Evolutionary conservation across 2,888 invertebrate species (phyloP), one percentile per base, ranked within the genome.

Genomic region (Himalopsyche anomala): DNA sequence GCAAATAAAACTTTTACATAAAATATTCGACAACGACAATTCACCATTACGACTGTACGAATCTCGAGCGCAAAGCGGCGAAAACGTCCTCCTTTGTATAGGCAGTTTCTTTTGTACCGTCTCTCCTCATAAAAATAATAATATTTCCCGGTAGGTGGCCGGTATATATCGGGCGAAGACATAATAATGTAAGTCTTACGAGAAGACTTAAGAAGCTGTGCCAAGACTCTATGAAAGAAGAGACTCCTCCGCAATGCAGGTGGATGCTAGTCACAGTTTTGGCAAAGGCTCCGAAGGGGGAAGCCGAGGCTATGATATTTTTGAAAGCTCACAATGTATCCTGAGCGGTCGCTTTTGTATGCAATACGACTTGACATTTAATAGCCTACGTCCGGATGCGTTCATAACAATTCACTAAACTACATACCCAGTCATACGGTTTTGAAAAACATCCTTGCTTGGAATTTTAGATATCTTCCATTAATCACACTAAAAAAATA

Each of bases 161-260:
- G 83, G 84, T 86, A 88, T 88, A 88, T 89, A 88, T 88, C 85
- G 86, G 62, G 87, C 83, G 89, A 87, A 89, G 89, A 89, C 89
- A 89, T 89, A 89, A 89, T 89, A 89, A 89, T 89, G 89, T 90
- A 89, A 89, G 88, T 89, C 89, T 89, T 89, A 86, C 88, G 88
- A 89, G 89, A 88, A 88, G 89, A 89, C 91, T 91, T 91, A 91
- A 91, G 91, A 91, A 90, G 90, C 90, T 90, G 91, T 92, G 92
- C 92, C 92, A 92, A 92, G 90, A 91, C 90, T 89, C 90, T 90
- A 90, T 90, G 91, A 91, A 91, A 83, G 82, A 74, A 55, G 42
- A 38, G 55, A 54, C 55, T 82, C 82, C 81, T 87, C 87, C 84
- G 87, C 87, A 87, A 85, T 87, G 87, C 87, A 87, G 87, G 87